Evolutionary conservation across 2,113 vertebrate genomes (phyloP), one percentile per base, ranked within the genome.

Genomic region (Nothoprocta perdicaria): DNA sequence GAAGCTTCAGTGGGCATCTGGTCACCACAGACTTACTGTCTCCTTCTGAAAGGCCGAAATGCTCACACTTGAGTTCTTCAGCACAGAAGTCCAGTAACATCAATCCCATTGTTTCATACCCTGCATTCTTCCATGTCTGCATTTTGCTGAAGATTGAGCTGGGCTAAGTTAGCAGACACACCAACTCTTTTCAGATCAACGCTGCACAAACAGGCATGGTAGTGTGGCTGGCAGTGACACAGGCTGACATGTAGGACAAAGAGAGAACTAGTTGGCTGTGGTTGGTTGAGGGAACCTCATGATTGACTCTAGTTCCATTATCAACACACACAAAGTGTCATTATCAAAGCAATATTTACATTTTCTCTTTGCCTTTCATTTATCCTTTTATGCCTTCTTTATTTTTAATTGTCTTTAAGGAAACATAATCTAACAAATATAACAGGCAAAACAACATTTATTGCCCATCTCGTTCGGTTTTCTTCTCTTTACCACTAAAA

Each of bases 1-100:
- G 11, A 52, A 80, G 31, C 5, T 40, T 31, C 24, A 29, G 7
- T 5, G 31, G 31, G 6, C 3, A 1, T 8, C 33, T 55, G 14
- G 8, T 14, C 8, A 68, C 46, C 7, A 3, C 1, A 2, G 9
- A 31, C 43, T 22, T 26, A 45, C 9, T 4, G 1, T 4, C 13
- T 52, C 16, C 3, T 8, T 80, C 15, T 26, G 3, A 14, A 5
- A 41, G 16, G 19, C 0, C 63, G 27, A 79, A 86, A 74, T 9
- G 5, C 4, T 48, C 2, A 3, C 21, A 3, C 19, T 46, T 71
- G 18, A 66, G 38, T n/a, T 48, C 6, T 46, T 29, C 2, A 14
- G 14, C 46, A 38, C 31, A 27, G 67, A 86, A n/a, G 12, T 19
- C 21, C 4, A 6, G 29, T 7, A 76, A 9, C 7, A 76, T 11